Evolutionary conservation across 2,888 invertebrate genomes (phyloP), one percentile per base, ranked within the genome.

Genomic region (Seladonia tumulorum): DNA sequence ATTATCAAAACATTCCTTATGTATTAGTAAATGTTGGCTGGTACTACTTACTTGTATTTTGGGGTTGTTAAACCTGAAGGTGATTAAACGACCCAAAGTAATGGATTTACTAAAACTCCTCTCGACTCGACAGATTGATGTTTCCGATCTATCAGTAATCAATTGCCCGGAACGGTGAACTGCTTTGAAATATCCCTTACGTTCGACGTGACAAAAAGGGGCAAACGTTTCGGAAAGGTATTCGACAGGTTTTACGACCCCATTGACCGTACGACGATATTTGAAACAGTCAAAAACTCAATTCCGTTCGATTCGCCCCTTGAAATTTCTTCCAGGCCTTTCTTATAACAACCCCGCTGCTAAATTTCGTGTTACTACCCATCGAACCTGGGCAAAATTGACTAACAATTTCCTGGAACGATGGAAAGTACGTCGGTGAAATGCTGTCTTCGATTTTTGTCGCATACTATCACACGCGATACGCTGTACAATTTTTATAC

Each of bases 221-320:
- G 47, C 16, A 39, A 53, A 76, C 49, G 35, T 49, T 76, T 76
- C 66, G 39, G 35, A 35, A 76, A 49, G 49, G 68, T 66, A 49
- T 49, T 16, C 14, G 49, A n/a, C 47, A n/a, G 76, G n/a, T 68
- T 66, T 76, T 53, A 68, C 49, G 76, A n/a, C 10, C 47, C 49
- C 25, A 47, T 47, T 22, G 25, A 47, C 47, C 70, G 42, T 14
- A 14, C 42, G 4, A n/a, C 70, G 22, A 42, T 42, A n/a, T 42
- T 42, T 42, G 70, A n/a, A 66, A 25, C 29, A 76, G 39, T n/a
- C 35, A 49, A 68, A 76, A 76, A 66, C 66, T 49, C 76, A 47
- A 35, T 68, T n/a, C n/a, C 49, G n/a, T 29, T 35, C n/a, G n/a
- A 16, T 16, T 16, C 35, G 16, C 22, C 66, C 49, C 18, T 8